Percentiles rank a stretch among this genome's conserved stretches.
These are phyloP conservation scores for Lampris megalopsis DNA, from an alignment of 2,113 vertebrate species.

Conservation along the genomic window DNA sequence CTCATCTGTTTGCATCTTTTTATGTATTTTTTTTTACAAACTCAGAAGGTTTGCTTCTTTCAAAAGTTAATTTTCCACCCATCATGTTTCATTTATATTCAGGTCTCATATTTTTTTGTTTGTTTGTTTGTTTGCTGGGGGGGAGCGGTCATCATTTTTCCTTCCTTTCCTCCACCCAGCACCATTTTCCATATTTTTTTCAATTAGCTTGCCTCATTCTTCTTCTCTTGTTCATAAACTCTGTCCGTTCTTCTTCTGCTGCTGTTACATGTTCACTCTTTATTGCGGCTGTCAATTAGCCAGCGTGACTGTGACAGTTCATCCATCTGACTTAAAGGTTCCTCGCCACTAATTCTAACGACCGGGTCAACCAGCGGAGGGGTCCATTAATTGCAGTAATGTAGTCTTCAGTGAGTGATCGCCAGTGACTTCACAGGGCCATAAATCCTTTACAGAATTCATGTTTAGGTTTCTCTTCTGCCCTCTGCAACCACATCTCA, in stretches of 20 bases:
- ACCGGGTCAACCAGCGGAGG: constrained; percentile 80
- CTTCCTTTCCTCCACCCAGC: constrained; percentile 32
- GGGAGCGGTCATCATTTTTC: constrained; percentile 14
- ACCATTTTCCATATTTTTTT: constrained; percentile 54
- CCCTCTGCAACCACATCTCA: constrained; percentile 66
- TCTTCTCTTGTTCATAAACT: constrained; percentile 61
- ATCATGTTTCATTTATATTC: constrained; percentile 3
- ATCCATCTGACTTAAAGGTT: constrained; percentile 83
- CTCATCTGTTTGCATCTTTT: no score
- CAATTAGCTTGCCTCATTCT: constrained; percentile 46
- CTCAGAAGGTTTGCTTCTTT: no score
- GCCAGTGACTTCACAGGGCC: constrained; percentile 66
- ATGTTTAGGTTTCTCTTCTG: constrained; percentile 70
- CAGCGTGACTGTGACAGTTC: constrained; percentile 62
- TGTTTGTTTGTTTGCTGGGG: no score
- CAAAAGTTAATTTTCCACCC: no score
- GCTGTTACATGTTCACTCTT: constrained; percentile 72
- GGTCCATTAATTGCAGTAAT: constrained; percentile 84
- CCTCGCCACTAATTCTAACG: constrained; percentile 75
- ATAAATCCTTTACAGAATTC: constrained; percentile 78
- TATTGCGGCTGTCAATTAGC: constrained; percentile 74
- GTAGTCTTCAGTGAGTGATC: constrained; percentile 81
- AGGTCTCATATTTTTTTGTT: no score
- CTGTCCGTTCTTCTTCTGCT: constrained; percentile 47
- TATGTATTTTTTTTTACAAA: no score